Evolutionary conservation across 2,797 vertebrate species (phyloP), one percentile per base, ranked within the genome.

Genomic region (Myotis daubentonii): DNA sequence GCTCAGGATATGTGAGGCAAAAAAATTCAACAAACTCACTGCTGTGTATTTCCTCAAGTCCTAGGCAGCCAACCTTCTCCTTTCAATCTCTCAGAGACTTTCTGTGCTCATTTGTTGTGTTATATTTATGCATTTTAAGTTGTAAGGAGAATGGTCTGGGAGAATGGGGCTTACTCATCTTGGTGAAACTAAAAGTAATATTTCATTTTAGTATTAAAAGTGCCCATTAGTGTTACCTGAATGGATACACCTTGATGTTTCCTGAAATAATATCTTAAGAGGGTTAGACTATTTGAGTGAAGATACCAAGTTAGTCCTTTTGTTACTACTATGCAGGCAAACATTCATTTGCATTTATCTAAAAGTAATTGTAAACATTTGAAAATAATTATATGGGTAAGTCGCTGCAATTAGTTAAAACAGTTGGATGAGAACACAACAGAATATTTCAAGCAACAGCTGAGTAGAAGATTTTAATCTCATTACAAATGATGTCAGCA

Each of bases 401-500:
- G 95, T 97, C 96, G 96, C 91, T 91, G 96, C 94, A 97, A 96
- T 96, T 97, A 97, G 95, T 94, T 96, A 95, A 97, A 95, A 93
- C 22, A 96, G 90, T 89, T 93, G 90, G 94, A 93, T 95, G 95
- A 97, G 96, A 97, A 97, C 93, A 94, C 81, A 94, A 89, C 85
- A 97, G 93, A 95, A 87, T 95, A 94, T 95, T 93, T 96, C 93
- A 95, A 96, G 72, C 79, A 97, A 97, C 96, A 97, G 97, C 95
- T 97, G 96, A 97, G 88, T 96, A 96, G 96, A 97, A 96, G 96
- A 97, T 97, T 97, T 97, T 97, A 96, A 97, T 96, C 97, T 96
- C 75, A 82, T 94, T 92, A 93, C 80, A 95, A 95, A 91, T 95
- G 94, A 97, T 85, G 96, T 97, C 96, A 97, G 96, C 96, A 95